Evolutionary conservation across 2,888 invertebrate genomes (phyloP).

Genomic region (Agriopis leucophaearia): DNA sequence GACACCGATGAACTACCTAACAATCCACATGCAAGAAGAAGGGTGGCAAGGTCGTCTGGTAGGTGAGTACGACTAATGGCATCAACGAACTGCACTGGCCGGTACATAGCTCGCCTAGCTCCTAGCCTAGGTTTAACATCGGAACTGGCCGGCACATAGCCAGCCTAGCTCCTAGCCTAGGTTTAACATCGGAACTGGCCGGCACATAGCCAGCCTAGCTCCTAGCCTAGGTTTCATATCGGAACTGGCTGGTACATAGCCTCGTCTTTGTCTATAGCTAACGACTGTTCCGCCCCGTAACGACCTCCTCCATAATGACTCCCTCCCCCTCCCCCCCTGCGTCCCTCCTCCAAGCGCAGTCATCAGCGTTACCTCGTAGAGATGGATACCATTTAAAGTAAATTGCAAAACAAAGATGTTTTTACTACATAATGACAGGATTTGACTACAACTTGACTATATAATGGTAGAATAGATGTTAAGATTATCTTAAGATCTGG

Average conservation of each 20-base stretch:
- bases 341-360: conserved; percentile 22
- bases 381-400: conserved; percentile 11
- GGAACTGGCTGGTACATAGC: conserved; percentile 76
- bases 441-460: too few species aligned
- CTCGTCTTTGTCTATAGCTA: conserved; percentile 77
- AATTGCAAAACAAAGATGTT: background rate
- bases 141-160: conserved; percentile 59
- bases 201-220: conserved; percentile 40
- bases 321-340: conserved; percentile 41
- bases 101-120: conserved; percentile 39
- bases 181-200: conserved; percentile 61
- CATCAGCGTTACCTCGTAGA: conserved; percentile 38
- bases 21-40: too few species aligned
- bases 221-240: conserved; percentile 48
- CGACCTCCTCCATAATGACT: conserved; percentile 76
- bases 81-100: too few species aligned
- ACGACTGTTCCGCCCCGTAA: conserved; percentile 80
- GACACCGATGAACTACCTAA: too few species aligned
- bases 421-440: background rate
- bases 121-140: conserved; percentile 48
- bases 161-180: conserved; percentile 51
- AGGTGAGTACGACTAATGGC: too few species aligned
- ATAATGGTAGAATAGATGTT: too few species aligned
- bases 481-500: too few species aligned
- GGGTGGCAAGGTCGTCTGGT: too few species aligned